phyloP scores from a whole-genome alignment of 2,888 invertebrate genomes.

The Cybosia mesomella region DNA sequence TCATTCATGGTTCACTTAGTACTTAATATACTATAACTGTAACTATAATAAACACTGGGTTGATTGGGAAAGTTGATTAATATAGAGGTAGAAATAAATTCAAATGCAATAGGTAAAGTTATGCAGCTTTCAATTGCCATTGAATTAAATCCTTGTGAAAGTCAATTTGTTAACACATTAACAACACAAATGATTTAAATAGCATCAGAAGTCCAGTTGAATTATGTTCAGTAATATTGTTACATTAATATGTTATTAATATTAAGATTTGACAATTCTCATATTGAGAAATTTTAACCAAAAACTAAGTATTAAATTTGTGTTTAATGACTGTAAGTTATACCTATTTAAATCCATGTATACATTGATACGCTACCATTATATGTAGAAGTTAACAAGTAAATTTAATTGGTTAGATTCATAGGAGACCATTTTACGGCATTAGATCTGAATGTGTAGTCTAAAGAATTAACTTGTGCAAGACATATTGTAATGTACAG shows the following conservation, averaged over 20 bases:
- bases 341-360: slow-evolving; percentile 19
- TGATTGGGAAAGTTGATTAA: background rate
- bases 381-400: slow-evolving; percentile 7
- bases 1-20: background rate
- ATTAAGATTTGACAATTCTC: slow-evolving; percentile 34
- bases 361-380: slow-evolving; percentile 20
- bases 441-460: slow-evolving; percentile 7
- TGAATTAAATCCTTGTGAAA: background rate
- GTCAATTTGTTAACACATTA: background rate
- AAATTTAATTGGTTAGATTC: slow-evolving; percentile 6
- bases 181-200: background rate
- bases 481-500: background rate
- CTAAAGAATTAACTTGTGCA: background rate
- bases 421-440: background rate
- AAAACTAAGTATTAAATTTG: slow-evolving; percentile 34
- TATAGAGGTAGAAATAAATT: too few relatives aligned
- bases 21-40: background rate
- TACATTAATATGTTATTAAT: slow-evolving; percentile 11
- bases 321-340: slow-evolving; percentile 16
- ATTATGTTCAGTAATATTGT: slow-evolving; percentile 1
- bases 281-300: slow-evolving; percentile 50
- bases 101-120: background rate
- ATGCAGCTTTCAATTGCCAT: background rate
- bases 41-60: slow-evolving; percentile 2
- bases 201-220: slow-evolving; percentile 2